phyloP scores from a whole-genome alignment of 2,888 invertebrate genomes.

The Phaedon cochleariae region DNA sequence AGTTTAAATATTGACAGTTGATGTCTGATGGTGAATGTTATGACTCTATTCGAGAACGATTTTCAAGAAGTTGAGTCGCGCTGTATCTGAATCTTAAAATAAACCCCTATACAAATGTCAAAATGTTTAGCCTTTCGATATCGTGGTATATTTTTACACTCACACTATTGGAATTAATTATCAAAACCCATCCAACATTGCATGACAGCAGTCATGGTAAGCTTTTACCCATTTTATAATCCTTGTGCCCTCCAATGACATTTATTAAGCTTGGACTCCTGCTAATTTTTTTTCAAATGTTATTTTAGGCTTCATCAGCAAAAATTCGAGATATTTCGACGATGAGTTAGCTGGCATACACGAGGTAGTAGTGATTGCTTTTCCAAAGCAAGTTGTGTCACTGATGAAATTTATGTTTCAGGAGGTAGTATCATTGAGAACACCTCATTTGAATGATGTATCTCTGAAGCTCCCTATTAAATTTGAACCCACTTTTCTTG shows the following conservation, averaged over 20 bases:
- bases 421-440: constrained; percentile 56
- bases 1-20: too few relatives aligned
- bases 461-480: constrained; percentile 63
- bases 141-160: constrained; percentile 74
- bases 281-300: constrained; percentile 40
- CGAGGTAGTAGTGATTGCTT: constrained; percentile 61
- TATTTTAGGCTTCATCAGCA: constrained; percentile 75
- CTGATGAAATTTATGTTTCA: constrained; percentile 46
- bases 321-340: constrained; percentile 74
- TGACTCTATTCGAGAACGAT: too few relatives aligned
- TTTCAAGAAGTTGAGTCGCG: constrained; percentile 5
- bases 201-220: constrained; percentile 81
- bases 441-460: constrained; percentile 47
- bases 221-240: constrained; percentile 46
- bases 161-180: constrained; percentile 73
- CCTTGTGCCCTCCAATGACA: constrained; percentile 39
- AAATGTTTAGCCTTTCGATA: constrained; percentile 62
- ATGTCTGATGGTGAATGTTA: too few relatives aligned
- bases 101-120: constrained; percentile 56
- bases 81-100: constrained; percentile 47
- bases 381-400: constrained; percentile 3
- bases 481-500: constrained; percentile 74
- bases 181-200: constrained; percentile 74
- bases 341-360: constrained; percentile 69
- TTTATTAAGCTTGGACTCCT: constrained; percentile 35